Base-by-base conservation (phyloP, 2,888 invertebrate species). In the Andrena praecox region DNA sequence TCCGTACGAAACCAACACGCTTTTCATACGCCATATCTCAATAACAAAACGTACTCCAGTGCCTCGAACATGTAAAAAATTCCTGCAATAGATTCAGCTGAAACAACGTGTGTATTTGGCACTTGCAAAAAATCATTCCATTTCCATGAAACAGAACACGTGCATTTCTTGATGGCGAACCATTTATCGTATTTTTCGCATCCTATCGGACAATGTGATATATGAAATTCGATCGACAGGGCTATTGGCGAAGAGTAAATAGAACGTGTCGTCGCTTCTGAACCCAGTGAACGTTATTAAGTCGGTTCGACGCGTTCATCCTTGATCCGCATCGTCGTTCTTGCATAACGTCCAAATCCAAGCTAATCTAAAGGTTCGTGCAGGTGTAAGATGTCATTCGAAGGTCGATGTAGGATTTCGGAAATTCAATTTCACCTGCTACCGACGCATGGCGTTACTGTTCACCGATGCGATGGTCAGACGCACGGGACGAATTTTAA, bases 261-360 rank as follows among this genome's bases (percentile, higher is more conserved):
- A 48, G 48, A 79, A 29, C 63, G 42, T 42, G 56, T 33, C 35
- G 52, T 54, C 42, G 52, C 27, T 77, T 62, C 7, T 63, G 64
- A 80, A 80, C 64, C 42, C 67, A 50, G n/a, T 33, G 80, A 87
- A 80, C 75, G 80, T 68, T 82, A 76, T 77, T 84, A 84, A 83
- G 75, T 71, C 68, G 78, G 85, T 85, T 82, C 68, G 71, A 48
- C 71, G 80, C 62, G 68, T 77, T 84, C 80, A 83, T 84, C 84
- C 88, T 89, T 88, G 89, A 89, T 88, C 81, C 83, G 87, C 67
- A 84, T 88, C 80, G 77, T 79, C 76, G 81, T 77, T 80, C 80
- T 89, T 89, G 81, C 81, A 80, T 79, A 85, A 89, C 84, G 52
- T 63, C 68, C 76, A 74, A 84, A 81, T 82, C 75, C 74, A 74